These are phyloP conservation scores for Morpho helenor DNA, from an alignment of 2,888 invertebrate genomes.

Conservation along the genomic window DNA sequence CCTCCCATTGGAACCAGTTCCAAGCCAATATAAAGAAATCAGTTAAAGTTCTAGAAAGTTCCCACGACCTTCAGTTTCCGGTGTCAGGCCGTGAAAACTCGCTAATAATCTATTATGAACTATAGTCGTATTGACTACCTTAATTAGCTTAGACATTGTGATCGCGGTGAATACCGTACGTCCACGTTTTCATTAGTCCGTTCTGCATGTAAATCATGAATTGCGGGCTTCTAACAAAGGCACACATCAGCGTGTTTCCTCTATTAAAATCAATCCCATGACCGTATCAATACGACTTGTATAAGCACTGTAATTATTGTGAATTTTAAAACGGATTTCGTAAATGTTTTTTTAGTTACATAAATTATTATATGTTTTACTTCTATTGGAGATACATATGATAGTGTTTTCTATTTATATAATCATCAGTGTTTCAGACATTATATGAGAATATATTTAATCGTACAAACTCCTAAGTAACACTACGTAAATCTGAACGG, in stretches of 20 bases:
- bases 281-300: slow-evolving; percentile 41
- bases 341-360: neutral
- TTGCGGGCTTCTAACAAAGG: slow-evolving; percentile 46
- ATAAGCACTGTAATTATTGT: slow-evolving; percentile 30
- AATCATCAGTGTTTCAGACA: too few species aligned
- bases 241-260: slow-evolving; percentile 57
- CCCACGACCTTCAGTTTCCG: too few species aligned
- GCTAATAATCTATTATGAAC: too few species aligned
- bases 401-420: too few species aligned
- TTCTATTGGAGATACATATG: too few species aligned
- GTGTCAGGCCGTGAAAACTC: too few species aligned
- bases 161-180: slow-evolving; percentile 4
- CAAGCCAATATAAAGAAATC: too few species aligned
- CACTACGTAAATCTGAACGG: too few species aligned
- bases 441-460: too few species aligned
- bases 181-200: slow-evolving; percentile 18
- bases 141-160: neutral
- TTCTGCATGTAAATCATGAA: slow-evolving; percentile 46
- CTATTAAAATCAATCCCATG: slow-evolving; percentile 46
- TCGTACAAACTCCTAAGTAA: too few species aligned
- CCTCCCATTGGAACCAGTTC: too few species aligned
- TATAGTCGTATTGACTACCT: neutral
- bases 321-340: slow-evolving; percentile 24
- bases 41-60: neutral
- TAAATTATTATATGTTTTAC: too few species aligned